phyloP scores from a whole-genome alignment of 2,888 invertebrate species.

The Melinopterus prodromus region DNA sequence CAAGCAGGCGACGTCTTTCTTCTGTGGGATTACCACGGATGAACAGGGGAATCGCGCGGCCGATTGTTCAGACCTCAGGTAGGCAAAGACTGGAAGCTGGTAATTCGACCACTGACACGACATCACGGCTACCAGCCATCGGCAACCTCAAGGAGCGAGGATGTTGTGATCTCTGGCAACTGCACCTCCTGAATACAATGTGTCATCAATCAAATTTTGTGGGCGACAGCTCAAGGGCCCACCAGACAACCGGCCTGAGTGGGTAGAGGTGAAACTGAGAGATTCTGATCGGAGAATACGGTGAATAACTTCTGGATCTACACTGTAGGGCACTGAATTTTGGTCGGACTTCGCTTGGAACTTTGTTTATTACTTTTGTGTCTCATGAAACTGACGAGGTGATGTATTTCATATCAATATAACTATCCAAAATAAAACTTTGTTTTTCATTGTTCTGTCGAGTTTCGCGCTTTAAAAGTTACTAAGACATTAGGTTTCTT shows the following conservation, averaged over 20 bases:
- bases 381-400: too few relatives aligned
- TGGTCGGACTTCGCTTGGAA: not conserved
- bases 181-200: slow-evolving; percentile 41
- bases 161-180: slow-evolving; percentile 36
- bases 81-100: not conserved
- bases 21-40: not conserved
- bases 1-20: not conserved
- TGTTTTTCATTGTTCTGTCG: too few relatives aligned
- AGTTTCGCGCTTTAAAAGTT: too few relatives aligned
- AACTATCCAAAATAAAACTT: too few relatives aligned
- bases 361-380: too few relatives aligned
- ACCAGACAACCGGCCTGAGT: not conserved
- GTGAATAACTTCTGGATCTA: not conserved
- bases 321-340: not conserved
- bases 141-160: slow-evolving; percentile 31
- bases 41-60: not conserved
- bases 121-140: slow-evolving; percentile 30
- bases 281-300: not conserved
- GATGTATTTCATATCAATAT: too few relatives aligned
- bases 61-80: not conserved
- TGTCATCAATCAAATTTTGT: slow-evolving; percentile 40
- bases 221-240: not conserved
- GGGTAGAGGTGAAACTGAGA: not conserved
- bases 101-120: slow-evolving; percentile 4
- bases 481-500: too few relatives aligned